Conservation (phyloP, 1,140 invertebrate species). For the Colletes gigas region DNA sequence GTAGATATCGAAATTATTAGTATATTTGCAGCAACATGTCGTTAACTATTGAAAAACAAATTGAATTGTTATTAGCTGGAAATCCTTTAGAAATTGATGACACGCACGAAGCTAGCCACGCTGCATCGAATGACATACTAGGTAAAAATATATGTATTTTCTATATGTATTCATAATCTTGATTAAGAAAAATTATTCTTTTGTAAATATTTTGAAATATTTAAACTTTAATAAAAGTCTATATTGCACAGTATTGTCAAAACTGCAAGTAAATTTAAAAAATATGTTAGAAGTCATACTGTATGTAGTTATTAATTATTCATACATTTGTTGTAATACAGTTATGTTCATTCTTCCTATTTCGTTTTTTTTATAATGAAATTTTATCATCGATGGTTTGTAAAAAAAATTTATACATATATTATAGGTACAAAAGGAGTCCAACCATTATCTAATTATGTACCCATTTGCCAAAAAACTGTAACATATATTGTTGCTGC, state of each 20-base stretch:
- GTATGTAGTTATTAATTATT: not conserved
- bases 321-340: not conserved
- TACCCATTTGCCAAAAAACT: constrained; percentile 90
- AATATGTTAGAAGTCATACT: constrained; percentile 16
- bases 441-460: constrained; percentile 79
- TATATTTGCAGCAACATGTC: constrained; percentile 45
- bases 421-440: constrained; percentile 36
- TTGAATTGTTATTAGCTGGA: constrained; percentile 54
- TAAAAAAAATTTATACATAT: constrained; percentile 4
- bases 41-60: constrained; percentile 56
- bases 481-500: constrained; percentile 96
- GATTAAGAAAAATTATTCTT: not conserved
- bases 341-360: not conserved
- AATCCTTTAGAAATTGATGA: constrained; percentile 53
- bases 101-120: constrained; percentile 32
- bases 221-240: not conserved
- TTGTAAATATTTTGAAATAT: not conserved
- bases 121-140: constrained; percentile 32
- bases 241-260: not conserved
- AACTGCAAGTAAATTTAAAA: not conserved
- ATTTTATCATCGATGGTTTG: not conserved
- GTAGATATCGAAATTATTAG: not conserved
- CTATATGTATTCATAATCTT: not conserved
- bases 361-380: not conserved
- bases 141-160: constrained; percentile 41